Evolutionary conservation across 2,888 invertebrate species (phyloP).

Genomic region (Eilema griseolum): DNA sequence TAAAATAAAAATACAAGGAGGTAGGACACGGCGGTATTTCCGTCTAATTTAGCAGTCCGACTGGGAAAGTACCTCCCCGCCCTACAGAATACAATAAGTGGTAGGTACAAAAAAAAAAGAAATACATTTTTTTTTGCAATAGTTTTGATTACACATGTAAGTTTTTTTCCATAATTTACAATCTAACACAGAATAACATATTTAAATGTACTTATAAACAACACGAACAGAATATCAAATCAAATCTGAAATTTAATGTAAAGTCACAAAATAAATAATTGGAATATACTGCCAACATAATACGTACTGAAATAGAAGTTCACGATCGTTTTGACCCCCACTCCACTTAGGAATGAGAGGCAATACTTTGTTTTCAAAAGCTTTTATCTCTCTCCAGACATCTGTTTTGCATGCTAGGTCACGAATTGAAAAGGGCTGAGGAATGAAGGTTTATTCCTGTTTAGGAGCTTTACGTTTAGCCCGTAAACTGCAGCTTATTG

Average conservation of each 20-base stretch:
- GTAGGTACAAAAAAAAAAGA: no score
- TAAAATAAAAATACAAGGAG: no score
- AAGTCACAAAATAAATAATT: constrained; percentile 44
- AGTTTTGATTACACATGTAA: no score
- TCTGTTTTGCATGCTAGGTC: constrained; percentile 68
- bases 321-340: constrained; percentile 46
- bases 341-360: constrained; percentile 49
- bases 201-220: neutral
- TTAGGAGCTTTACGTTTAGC: constrained; percentile 57
- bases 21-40: no score
- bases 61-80: no score
- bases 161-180: no score
- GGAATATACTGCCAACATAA: constrained; percentile 29
- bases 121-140: no score
- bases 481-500: constrained; percentile 55
- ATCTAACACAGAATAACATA: neutral
- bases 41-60: no score
- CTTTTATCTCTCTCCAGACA: constrained; percentile 53
- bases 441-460: constrained; percentile 58
- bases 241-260: constrained; percentile 17
- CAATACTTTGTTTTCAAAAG: constrained; percentile 54
- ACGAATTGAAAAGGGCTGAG: constrained; percentile 65
- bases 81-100: no score
- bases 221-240: neutral
- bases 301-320: constrained; percentile 36